Evolutionary conservation across 2,113 vertebrate genomes (phyloP).

Genomic region (Hypomesus transpacificus): DNA sequence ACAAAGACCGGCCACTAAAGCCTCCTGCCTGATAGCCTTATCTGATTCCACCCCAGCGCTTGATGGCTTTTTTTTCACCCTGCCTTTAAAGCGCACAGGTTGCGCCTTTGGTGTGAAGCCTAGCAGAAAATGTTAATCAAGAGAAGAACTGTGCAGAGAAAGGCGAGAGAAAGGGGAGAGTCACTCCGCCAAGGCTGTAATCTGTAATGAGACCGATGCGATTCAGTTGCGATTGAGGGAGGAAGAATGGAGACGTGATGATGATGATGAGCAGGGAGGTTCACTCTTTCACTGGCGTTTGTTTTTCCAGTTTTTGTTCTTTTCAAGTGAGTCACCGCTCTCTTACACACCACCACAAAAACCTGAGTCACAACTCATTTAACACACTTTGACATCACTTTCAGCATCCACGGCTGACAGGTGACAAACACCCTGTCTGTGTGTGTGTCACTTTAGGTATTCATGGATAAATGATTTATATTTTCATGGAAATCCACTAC

Average conservation of each 20-base stretch:
- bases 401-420: conserved; percentile 53
- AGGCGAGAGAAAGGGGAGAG: conserved; percentile 62
- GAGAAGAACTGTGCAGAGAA: conserved; percentile 59
- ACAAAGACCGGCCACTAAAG: conserved; percentile 83
- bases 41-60: conserved; percentile 83
- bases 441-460: no score
- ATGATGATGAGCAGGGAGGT: conserved; percentile 65
- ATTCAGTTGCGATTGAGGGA: conserved; percentile 66
- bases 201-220: conserved; percentile 68
- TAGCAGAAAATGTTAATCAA: conserved; percentile 83
- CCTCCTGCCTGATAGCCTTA: conserved; percentile 81
- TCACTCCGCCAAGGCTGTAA: conserved; percentile 58
- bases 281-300: conserved; percentile 61
- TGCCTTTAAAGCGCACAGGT: conserved; percentile 75
- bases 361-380: conserved; percentile 64
- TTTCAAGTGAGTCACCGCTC: conserved; percentile 45
- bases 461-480: no score
- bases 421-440: conserved; percentile 49
- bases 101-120: conserved; percentile 74
- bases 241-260: conserved; percentile 60
- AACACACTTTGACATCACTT: conserved; percentile 50
- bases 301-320: conserved; percentile 61
- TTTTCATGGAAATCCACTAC: no score
- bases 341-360: conserved; percentile 22
- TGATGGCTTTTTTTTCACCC: conserved; percentile 60